Base-by-base conservation (phyloP, 2,888 invertebrate genomes). In the Heliconius aoede region DNA sequence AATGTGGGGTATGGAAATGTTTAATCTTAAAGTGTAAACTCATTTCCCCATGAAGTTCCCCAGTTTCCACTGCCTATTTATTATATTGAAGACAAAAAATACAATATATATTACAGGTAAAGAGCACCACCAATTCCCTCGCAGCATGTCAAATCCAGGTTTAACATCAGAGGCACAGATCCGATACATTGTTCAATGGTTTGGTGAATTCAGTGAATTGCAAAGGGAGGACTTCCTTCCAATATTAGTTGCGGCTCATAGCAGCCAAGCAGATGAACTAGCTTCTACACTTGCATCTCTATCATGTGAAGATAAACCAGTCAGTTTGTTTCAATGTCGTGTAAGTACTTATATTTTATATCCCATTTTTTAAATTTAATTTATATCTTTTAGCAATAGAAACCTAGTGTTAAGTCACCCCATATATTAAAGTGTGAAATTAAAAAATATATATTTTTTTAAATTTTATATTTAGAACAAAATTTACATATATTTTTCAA, bases 181-280 rank as follows among this genome's bases (percentile, higher is more conserved):
- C 84, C 95, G 97, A 75, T 98, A 98, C 88, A 93, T 98, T 81
- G 94, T 97, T 76, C 97, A 97, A 87, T 98, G 98, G 98, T 98
- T 98, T 86, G 95, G 96, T 85, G 98, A 98, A 90, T 98, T 97
- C 96, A 98, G 98, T 87, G 98, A 98, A 86, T 95, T 98, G 88
- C 98, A 98, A 88, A 95, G 97, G 76, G 96, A 96, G 78, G 98
- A 98, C 88, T 98, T 98, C 89, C 87, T 98, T 79, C 96, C 97
- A 0, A 95, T 98, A 78, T 91, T 98, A 64, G 95, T 97, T 46
- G 94, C 95, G 7, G 94, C 95, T 15, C 95, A 95, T 26, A 94
- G 95, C 18, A 95, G 95, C 73, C 95, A 96, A 83, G 95, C 97
- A 4, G 97, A 98, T 85, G 97, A 97, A 72, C 94, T 98, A 58